Evolutionary conservation across 1,140 invertebrate species (phyloP), one percentile per base, ranked within the genome.

Genomic region (Holotrichia oblita): DNA sequence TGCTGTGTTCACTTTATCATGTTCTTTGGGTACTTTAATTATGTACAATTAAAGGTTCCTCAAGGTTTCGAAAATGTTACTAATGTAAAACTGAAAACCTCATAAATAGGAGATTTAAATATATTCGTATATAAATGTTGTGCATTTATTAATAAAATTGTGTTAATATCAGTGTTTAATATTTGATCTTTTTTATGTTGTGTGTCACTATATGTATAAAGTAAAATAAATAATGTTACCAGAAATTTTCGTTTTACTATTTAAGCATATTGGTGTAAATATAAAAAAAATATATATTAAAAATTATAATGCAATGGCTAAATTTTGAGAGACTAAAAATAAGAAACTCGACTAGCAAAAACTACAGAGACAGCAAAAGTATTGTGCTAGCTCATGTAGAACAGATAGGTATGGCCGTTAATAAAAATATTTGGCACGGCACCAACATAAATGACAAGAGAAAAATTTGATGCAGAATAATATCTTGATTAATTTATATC

Each of bases 11-110:
- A 98, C 90, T 98, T 98, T 86, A 61, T 94, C 6, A 83, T 91
- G 7, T 98, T 98, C 86, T 92, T 93, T 79, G 40, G 93, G 0
- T 97, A 96, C 88, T 98, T 97, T 85, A 93, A 96, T 89, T 91
- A 91, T 80, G 87, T 90, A 82, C 95, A 96, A 85, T 90, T 96
- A 76, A 88, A 86, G 77, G 85, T 90, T 55, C 88, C 89, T 20
- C 84, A 85, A 77, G 81, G 83, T 61, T 85, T 86, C 77, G 85
- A 83, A n/a, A 81, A 83, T 81, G 82, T 85, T 61, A 82, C 74
- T 44, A 80, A 83, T 81, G 81, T 83, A 40, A 85, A 83, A 81
- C 64, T 83, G 6, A 84, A 85, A 77, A 77, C 40, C 14, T 81
- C 75, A 75, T 83, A 80, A 41, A 74, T 40, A 17, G 20, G 64